These are phyloP conservation scores for Physeter macrocephalus DNA, from an alignment of 2,113 vertebrate genomes.

Conservation along the genomic window DNA sequence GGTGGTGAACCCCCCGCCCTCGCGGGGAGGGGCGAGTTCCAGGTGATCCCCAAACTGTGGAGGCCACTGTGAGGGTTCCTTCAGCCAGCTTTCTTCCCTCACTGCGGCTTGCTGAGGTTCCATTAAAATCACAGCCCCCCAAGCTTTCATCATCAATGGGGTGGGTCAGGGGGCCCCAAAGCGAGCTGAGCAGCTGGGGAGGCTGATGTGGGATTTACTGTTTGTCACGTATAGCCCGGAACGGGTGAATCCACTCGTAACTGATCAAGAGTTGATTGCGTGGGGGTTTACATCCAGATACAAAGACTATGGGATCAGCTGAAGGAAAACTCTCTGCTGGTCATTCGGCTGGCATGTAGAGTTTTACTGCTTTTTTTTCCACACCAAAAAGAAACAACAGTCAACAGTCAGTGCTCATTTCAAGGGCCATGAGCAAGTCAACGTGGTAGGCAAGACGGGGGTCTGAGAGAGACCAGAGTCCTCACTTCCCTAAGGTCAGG, in stretches of 20 bases:
- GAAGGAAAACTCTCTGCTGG: background rate
- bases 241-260: background rate
- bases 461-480: background rate
- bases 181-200: background rate
- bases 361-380: background rate
- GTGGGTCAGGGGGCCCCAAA: background rate
- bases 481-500: background rate
- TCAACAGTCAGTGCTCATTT: background rate
- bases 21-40: background rate
- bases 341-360: background rate
- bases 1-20: accelerated
- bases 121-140: background rate
- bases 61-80: background rate
- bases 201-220: background rate
- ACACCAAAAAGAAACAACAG: background rate
- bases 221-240: background rate
- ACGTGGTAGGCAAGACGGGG: background rate
- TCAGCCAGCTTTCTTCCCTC: background rate
- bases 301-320: background rate
- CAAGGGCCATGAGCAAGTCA: background rate
- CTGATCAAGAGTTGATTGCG: background rate
- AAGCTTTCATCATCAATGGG: background rate
- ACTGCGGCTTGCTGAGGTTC: background rate
- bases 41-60: background rate
- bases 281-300: background rate